These are phyloP conservation scores for Nerophis ophidion DNA, from an alignment of 2,113 vertebrate genomes.

Conservation along the genomic window DNA sequence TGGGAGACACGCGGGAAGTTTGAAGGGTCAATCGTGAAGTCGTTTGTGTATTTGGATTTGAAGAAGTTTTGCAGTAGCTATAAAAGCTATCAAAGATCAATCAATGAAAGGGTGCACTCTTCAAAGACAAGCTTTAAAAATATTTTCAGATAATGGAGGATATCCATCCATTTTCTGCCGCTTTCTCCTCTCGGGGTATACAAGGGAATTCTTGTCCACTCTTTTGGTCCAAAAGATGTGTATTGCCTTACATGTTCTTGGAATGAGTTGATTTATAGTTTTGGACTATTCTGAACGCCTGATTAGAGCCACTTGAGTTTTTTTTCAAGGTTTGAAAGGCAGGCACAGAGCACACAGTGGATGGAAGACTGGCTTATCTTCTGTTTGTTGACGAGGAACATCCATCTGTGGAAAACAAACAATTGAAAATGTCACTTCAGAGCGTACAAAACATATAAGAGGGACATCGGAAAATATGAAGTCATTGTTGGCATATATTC, in stretches of 20 bases:
- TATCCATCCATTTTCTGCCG: too few relatives aligned
- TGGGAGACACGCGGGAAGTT: conserved; percentile 48
- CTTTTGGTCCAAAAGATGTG: conserved; percentile 22
- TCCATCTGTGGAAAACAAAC: conserved; percentile 45
- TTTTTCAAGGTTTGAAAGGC: conserved; percentile 33
- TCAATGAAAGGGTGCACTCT: too few relatives aligned
- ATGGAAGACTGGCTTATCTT: conserved; percentile 21
- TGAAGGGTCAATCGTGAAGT: conserved; percentile 59
- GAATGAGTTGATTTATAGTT: conserved; percentile 21
- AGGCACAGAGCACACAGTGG: conserved; percentile 19
- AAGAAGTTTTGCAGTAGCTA: not conserved
- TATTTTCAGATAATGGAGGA: conserved; percentile 4
- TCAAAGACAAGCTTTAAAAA: conserved; percentile 14
- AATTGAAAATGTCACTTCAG: conserved; percentile 9
- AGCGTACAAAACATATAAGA: not conserved
- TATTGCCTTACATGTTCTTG: not conserved
- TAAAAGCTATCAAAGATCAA: not conserved
- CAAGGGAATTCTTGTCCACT: conserved; percentile 18
- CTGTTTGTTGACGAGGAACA: conserved; percentile 24
- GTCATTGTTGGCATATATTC: too few relatives aligned
- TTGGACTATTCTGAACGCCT: conserved; percentile 34
- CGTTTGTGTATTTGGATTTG: conserved; percentile 29
- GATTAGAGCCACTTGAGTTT: conserved; percentile 39
- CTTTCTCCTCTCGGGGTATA: not conserved
- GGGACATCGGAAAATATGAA: too few relatives aligned